These are phyloP conservation scores for Cassiopea andromeda DNA, from an alignment of 30 jellyfish, hydroid and myxozoan species.

Conservation along the genomic window DNA sequence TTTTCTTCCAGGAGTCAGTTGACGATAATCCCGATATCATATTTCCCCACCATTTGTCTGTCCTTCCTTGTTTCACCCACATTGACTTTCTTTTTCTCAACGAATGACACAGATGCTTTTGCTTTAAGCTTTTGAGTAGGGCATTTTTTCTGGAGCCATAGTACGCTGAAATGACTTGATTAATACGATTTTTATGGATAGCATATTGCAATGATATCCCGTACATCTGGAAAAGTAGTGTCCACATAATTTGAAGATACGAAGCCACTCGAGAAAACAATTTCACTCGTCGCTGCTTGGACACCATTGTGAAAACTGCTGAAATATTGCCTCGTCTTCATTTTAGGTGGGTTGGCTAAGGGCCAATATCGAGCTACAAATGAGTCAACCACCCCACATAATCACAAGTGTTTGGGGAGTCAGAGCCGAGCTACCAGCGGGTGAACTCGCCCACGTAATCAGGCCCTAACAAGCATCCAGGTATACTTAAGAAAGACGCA, in stretches of 20 bases:
- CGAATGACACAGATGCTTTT: background rate
- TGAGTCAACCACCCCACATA: background rate
- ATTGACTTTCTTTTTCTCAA: conserved; percentile 6
- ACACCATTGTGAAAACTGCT: background rate
- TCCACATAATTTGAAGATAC: background rate
- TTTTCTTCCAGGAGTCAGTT: conserved; percentile 42
- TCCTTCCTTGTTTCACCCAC: conserved; percentile 46
- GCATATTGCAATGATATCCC: background rate
- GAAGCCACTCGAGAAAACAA: background rate
- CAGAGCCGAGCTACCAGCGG: background rate
- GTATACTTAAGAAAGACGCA: too few species aligned
- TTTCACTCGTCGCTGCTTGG: background rate
- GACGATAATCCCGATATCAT: conserved; percentile 14
- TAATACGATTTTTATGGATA: background rate
- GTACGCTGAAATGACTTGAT: background rate
- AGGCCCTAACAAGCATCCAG: background rate
- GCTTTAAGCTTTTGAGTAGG: background rate
- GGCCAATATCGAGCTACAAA: background rate
- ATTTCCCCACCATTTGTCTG: conserved; percentile 32
- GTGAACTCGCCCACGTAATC: background rate
- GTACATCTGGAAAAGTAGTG: background rate
- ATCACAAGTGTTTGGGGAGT: background rate
- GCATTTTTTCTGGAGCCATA: background rate
- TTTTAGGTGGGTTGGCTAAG: background rate
- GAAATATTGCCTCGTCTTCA: background rate